These are phyloP conservation scores for Xestoiulus laeticollis DNA, from an alignment of 2,888 invertebrate genomes.

Conservation along the genomic window DNA sequence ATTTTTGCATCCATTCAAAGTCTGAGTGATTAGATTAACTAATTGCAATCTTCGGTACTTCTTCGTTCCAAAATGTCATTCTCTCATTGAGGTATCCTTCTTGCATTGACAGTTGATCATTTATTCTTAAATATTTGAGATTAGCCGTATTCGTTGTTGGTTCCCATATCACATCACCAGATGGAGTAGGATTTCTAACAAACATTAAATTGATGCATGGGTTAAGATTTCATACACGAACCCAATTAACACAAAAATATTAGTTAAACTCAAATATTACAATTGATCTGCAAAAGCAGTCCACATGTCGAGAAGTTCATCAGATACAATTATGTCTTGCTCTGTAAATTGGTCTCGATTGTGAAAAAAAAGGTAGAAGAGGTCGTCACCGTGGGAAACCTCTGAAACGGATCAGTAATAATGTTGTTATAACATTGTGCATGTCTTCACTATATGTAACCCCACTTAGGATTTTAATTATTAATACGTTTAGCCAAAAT, in stretches of 20 bases:
- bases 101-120: slow-evolving; percentile 25
- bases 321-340: not conserved
- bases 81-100: slow-evolving; percentile 8
- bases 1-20: not conserved
- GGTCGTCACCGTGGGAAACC: slow-evolving; percentile 24
- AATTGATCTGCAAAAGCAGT: slow-evolving; percentile 34
- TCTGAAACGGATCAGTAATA: not conserved
- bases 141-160: not conserved
- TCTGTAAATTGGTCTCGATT: not conserved
- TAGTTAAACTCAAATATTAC: not conserved
- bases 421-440: not conserved
- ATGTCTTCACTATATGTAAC: too few relatives aligned
- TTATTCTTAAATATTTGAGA: slow-evolving; percentile 30
- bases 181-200: slow-evolving; percentile 48
- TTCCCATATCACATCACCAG: slow-evolving; percentile 11
- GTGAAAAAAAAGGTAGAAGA: slow-evolving; percentile 38
- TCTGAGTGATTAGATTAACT: not conserved
- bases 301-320: slow-evolving; percentile 22
- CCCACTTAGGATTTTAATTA: too few relatives aligned
- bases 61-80: slow-evolving; percentile 49
- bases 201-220: too few relatives aligned
- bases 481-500: too few relatives aligned
- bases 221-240: too few relatives aligned
- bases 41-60: slow-evolving; percentile 27
- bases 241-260: too few relatives aligned